Conservation (phyloP, 2,113 vertebrate species). For the Hypanus sabinus region DNA sequence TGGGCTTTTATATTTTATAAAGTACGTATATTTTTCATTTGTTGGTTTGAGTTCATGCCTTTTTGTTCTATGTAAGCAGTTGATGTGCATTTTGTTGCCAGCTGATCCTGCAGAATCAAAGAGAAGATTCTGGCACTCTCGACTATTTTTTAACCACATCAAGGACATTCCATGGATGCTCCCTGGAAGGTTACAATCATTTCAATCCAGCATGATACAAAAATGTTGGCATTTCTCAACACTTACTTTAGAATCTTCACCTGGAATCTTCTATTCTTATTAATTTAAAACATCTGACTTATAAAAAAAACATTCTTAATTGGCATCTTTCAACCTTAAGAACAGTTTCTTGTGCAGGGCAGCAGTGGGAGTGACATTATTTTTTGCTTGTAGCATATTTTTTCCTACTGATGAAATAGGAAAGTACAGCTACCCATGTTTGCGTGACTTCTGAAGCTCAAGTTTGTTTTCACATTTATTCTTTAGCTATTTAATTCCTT, state of each 20-base stretch:
- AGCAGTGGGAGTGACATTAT: constrained; percentile 1
- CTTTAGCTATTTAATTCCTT: constrained; percentile 14
- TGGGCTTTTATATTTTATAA: neutral
- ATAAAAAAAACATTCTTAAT: constrained; percentile 47
- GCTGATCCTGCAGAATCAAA: constrained; percentile 48
- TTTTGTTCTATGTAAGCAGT: constrained; percentile 11
- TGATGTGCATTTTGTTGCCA: constrained; percentile 40
- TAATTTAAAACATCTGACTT: constrained; percentile 56
- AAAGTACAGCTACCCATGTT: too few relatives aligned
- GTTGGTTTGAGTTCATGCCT: constrained; percentile 12
- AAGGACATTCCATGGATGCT: constrained; percentile 57
- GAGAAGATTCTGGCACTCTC: constrained; percentile 44
- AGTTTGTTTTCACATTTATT: neutral
- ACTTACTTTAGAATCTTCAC: constrained; percentile 54
- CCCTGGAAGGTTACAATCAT: constrained; percentile 49
- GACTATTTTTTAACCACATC: constrained; percentile 49
- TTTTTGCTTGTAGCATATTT: neutral
- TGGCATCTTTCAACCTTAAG: constrained; percentile 37
- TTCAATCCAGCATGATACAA: constrained; percentile 53
- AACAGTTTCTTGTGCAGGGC: neutral
- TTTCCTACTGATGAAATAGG: neutral
- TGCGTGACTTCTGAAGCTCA: neutral
- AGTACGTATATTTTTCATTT: neutral
- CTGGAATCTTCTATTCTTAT: constrained; percentile 52
- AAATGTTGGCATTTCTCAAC: constrained; percentile 56